A percentile compares a stretch with the other conserved stretches of the same genome.
phyloP scores from a whole-genome alignment of 2,888 invertebrate genomes.

The Torymus auratus region DNA sequence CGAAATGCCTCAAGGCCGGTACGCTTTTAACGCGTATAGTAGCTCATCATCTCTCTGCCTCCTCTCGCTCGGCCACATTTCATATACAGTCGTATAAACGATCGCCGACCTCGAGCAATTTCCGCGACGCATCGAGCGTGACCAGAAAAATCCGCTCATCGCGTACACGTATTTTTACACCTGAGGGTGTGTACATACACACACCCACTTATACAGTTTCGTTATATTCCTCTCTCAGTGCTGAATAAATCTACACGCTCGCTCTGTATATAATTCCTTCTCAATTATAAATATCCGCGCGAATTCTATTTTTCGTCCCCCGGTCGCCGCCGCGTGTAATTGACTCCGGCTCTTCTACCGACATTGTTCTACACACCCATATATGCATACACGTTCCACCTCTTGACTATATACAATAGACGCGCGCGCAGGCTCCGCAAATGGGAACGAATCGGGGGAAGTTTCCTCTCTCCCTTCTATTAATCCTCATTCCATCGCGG shows the following conservation, averaged over 20 bases:
- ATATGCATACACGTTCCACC: background rate
- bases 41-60: too few relatives aligned
- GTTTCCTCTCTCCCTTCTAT: constrained; percentile 71
- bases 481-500: constrained; percentile 67
- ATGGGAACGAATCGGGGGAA: constrained; percentile 65
- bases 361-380: background rate
- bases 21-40: too few relatives aligned
- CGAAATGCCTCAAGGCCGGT: too few relatives aligned
- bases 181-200: background rate
- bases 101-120: too few relatives aligned
- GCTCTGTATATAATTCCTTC: too few relatives aligned
- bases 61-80: too few relatives aligned
- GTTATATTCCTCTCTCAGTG: constrained; percentile 18
- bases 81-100: too few relatives aligned
- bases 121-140: too few relatives aligned
- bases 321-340: background rate
- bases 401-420: too few relatives aligned
- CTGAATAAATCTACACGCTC: constrained; percentile 27
- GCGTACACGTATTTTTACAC: too few relatives aligned
- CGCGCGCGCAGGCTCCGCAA: constrained; percentile 7
- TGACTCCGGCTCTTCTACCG: background rate
- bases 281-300: background rate
- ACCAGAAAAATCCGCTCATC: constrained; percentile 22
- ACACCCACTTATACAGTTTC: background rate
- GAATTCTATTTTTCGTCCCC: background rate